Evolutionary conservation across 2,797 vertebrate genomes (phyloP), one percentile per base, ranked within the genome.

Genomic region (Nannoperca australis): DNA sequence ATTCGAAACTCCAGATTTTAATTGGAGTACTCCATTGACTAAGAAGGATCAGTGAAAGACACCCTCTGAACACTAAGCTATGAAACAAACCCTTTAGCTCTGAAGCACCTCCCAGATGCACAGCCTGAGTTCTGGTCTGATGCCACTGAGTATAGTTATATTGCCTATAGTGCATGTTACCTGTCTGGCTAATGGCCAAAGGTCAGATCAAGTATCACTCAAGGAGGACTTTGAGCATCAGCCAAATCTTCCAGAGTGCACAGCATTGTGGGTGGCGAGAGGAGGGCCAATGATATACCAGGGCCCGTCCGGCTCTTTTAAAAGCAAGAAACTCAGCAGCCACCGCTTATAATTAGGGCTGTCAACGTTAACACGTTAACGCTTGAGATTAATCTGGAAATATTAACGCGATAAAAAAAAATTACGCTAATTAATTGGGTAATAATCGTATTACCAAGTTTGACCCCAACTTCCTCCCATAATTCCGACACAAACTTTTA

Each of bases 101-200:
- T 20, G 34, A 6, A 3, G 10, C 15, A 40, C 32, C 32, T 24
- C 20, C 14, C 34, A 17, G 47, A 17, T n/a, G 22, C 32, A 13
- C 1, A 13, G 55, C 34, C 17, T 42, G 14, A 50, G 20, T 45
- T 72, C 24, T 66, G 34, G 3, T 53, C 56, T 40, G 59, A 64
- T 64, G 24, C 24, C 34, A 55, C 42, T 14, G 32, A 67, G 24
- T 1, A 10, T 17, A 27, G 24, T 27, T 27, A 27, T 27, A 27
- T 27, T 27, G 24, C 24, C 24, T 27, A 27, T 27, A 27, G 1
- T 27, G 24, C 24, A 27, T 66, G 78, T 60, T 34, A 8, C 34
- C 53, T 61, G 50, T n/a, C 59, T 75, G 73, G 76, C 42, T 51
- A 1, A 18, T 20, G 38, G 36, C 62, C 67, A 70, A 67, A 64